These are phyloP conservation scores for Chlorops oryzae DNA, from an alignment of 1,140 invertebrate species.

Conservation along the genomic window DNA sequence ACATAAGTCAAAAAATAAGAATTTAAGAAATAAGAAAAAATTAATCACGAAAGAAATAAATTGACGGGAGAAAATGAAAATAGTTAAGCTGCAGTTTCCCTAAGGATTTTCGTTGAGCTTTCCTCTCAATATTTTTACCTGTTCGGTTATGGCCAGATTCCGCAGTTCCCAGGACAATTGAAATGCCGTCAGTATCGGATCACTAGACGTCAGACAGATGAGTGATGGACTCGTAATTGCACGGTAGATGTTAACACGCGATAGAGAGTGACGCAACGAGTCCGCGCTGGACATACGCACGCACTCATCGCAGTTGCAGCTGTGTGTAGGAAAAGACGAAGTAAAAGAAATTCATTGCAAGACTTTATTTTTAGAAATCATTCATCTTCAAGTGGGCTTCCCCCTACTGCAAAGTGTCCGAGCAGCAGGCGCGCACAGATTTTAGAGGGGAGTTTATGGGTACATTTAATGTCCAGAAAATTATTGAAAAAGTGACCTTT, in stretches of 20 bases:
- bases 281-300: constrained; percentile 63
- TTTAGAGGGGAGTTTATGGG: too few relatives aligned
- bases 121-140: constrained; percentile 33
- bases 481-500: too few relatives aligned
- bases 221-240: constrained; percentile 86
- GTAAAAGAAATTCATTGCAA: too few relatives aligned
- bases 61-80: neutral
- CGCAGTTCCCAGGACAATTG: constrained; percentile 76
- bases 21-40: too few relatives aligned
- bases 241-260: constrained; percentile 85
- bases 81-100: neutral
- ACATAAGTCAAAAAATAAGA: neutral
- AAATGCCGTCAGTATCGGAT: constrained; percentile 79
- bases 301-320: constrained; percentile 76
- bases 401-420: too few relatives aligned
- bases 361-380: too few relatives aligned
- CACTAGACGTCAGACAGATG: constrained; percentile 76
- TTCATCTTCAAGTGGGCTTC: too few relatives aligned
- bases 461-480: too few relatives aligned
- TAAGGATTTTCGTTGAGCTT: neutral
- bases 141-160: constrained; percentile 70
- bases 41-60: too few relatives aligned
- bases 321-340: constrained; percentile 35
- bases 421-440: too few relatives aligned
- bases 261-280: constrained; percentile 78